Evolutionary conservation across 2,797 vertebrate genomes (phyloP), one percentile per base, ranked within the genome.

Genomic region (Coregonus sp.): DNA sequence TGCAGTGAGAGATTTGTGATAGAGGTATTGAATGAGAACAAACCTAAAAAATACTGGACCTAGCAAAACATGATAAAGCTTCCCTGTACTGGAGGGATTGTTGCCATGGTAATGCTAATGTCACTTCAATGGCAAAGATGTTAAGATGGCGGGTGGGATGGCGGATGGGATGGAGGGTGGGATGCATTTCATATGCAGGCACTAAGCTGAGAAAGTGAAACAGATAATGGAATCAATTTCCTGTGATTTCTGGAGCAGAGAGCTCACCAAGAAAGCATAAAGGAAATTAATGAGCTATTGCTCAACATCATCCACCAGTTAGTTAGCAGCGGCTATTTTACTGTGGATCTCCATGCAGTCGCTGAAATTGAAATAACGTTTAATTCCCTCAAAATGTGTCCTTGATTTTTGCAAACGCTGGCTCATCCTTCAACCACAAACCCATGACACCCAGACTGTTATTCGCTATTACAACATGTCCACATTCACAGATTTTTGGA

Each of bases 51-150:
- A 67, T 76, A 75, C 5, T n/a, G 31, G 12, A 33, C 15, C 66
- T 68, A 25, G 6, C 20, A 2, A 35, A 73, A 61, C 15, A 40
- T 73, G 71, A 40, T 78, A n/a, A 66, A 69, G 74, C 70, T 47
- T 66, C 61, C 12, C 14, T 69, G 73, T 75, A 76, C 79, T 79
- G 81, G 81, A 74, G 88, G 85, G 83, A 87, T 90, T 89, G 92
- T 94, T 94, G 92, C 91, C 92, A 94, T 94, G 92, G 93, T 87
- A 90, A 93, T 91, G 87, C 86, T 91, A 91, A 93, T 93, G 92
- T 91, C 88, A 89, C 87, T 91, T 91, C 88, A 86, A 82, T 85
- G 80, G 90, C 86, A 84, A 85, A 84, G 86, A 91, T 87, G 89
- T 88, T 86, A 90, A 90, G 84, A 91, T 91, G 91, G 90, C 84